Base-by-base conservation (phyloP, 2,113 vertebrate species). In the Hypanus sabinus region DNA sequence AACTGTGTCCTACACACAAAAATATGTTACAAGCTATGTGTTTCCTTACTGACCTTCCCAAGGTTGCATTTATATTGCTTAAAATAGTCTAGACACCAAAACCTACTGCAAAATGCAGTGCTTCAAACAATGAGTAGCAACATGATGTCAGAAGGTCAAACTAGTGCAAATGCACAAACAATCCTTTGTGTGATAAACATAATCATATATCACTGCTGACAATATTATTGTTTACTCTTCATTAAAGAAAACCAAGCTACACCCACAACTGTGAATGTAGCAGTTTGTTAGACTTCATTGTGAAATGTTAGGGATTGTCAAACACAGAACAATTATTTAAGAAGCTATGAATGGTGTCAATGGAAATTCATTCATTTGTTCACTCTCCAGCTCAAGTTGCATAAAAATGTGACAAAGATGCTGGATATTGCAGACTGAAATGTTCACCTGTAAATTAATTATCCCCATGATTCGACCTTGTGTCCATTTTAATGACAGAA, bases 171-270 rank as follows among this genome's bases (percentile, higher is more conserved):
- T 38, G 16, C 36, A 38, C 77, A 80, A 38, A n/a, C 77, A 80
- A 18, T 80, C 33, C 33, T 80, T 80, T 80, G 77, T 80, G 77
- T 80, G 16, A 36, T 80, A 38, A 80, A 38, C 77, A 80, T 80
- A 80, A 80, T 80, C 36, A 33, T 36, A 80, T 36, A 38, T 38
- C 33, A 80, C 16, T 38, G 11, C 1, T 38, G 77, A 12, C 5
- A 80, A 80, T 80, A 46, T 18, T 38, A 80, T 80, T 80, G 77
- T 80, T 80, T 80, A 80, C 77, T 80, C 38, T 80, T 80, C 33
- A 33, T 20, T 36, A 80, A 80, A 38, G 77, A 80, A 80, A 80
- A 38, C 77, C 77, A 80, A 80, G 36, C 33, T 18, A 80, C 16
- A 0, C 16, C 36, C 33, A 80, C 77, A 80, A 38, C 33, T 80